Base-by-base conservation (phyloP, 2,797 vertebrate genomes). In the Loris lydekkerianus region DNA sequence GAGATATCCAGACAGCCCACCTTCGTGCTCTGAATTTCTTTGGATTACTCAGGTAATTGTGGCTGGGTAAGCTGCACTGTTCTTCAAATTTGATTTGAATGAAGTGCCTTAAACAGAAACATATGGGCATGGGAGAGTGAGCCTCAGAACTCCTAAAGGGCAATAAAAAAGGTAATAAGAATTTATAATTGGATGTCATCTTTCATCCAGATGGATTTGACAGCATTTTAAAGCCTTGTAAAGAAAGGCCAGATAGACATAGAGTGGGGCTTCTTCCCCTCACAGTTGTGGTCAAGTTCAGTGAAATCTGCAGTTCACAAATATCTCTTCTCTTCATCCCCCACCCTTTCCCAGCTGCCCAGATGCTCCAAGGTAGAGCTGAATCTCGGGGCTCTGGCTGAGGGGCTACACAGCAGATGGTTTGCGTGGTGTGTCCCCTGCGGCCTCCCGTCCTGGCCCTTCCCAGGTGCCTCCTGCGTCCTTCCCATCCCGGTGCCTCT, bases 71-170 rank as follows among this genome's bases (percentile, higher is more conserved):
- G 69, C 86, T 76, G 90, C 91, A 25, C 80, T 82, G 88, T 46
- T 49, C 89, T 89, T 93, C 89, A 65, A 10, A 91, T 94, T 85
- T 4, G 23, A 72, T 90, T 72, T 92, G 94, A 94, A 93, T 78
- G 94, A 92, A 85, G 83, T 5, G 0, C 76, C 86, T 85, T 95
- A 94, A 97, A 31, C 78, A 91, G 91, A 96, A 96, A 88, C 96
- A 94, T 34, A 70, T 94, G 94, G 69, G 63, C 25, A 7, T 10
- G 85, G 73, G 11, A 56, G 78, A 81, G 73, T 34, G 20, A 14
- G 82, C 75, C 23, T 86, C 73, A 31, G 77, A 95, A 46, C 67
- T 49, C 93, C 56, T 14, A 10, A 61, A 37, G 95, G 87, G 72
- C 94, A 65, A 37, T 94, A 92, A 93, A 94, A 67, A 53, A 77